A percentile compares a stretch with the other conserved stretches of the same genome.
Conservation (phyloP, 2,113 vertebrate species). For the Rutilus rutilus region DNA sequence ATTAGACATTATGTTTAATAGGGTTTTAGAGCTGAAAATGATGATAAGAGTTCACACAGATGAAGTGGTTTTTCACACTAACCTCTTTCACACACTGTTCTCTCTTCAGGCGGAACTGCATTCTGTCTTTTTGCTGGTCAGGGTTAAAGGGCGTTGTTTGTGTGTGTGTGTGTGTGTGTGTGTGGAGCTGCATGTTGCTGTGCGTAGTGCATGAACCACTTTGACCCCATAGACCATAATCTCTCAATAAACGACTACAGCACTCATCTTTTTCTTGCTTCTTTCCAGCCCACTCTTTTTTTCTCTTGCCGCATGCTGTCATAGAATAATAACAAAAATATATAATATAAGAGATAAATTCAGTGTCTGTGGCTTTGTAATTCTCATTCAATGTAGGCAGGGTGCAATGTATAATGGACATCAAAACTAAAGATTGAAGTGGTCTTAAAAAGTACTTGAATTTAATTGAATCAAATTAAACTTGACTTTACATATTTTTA, state of each 20-base stretch:
- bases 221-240: background rate
- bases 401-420: no score
- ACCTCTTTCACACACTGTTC: background rate
- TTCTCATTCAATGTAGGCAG: background rate
- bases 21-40: background rate
- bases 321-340: no score
- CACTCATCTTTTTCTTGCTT: background rate
- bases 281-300: background rate
- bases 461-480: no score
- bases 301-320: background rate
- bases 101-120: background rate
- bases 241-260: background rate
- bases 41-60: background rate
- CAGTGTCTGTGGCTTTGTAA: background rate
- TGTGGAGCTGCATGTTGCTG: background rate
- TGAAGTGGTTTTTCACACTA: conserved; percentile 1
- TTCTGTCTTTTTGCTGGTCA: background rate
- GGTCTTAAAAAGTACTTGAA: no score
- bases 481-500: background rate
- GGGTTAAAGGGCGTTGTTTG: conserved; percentile 11
- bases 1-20: background rate
- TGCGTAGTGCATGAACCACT: background rate
- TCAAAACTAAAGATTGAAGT: no score
- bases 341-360: no score
- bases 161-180: background rate